Conservation (phyloP, 2,888 invertebrate genomes). For the Phengaris alcon region DNA sequence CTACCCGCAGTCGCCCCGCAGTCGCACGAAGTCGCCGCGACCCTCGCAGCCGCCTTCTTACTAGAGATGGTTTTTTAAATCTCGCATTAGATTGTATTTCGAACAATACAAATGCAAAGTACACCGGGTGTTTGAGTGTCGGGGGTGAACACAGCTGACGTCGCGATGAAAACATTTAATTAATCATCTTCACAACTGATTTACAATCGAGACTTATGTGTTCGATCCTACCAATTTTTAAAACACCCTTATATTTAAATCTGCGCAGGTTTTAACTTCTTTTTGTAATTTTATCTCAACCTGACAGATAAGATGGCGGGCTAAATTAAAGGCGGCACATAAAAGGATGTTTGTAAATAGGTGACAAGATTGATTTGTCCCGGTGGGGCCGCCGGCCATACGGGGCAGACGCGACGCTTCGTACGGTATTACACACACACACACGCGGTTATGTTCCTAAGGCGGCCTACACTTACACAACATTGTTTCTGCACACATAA, state of each 20-base stretch:
- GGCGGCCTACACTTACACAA: too few relatives aligned
- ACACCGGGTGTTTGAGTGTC: neutral
- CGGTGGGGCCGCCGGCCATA: too few relatives aligned
- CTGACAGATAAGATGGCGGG: too few relatives aligned
- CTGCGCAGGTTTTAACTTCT: too few relatives aligned
- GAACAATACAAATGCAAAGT: neutral
- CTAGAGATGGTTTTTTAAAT: neutral
- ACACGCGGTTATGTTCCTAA: too few relatives aligned
- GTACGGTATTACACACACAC: too few relatives aligned
- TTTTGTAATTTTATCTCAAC: too few relatives aligned
- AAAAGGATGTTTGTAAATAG: too few relatives aligned
- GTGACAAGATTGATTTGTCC: too few relatives aligned
- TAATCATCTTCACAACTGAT: neutral
- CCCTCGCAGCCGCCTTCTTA: slow-evolving; percentile 24
- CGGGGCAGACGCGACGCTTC: too few relatives aligned
- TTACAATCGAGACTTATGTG: neutral
- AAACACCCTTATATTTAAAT: neutral
- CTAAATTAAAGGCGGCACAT: too few relatives aligned
- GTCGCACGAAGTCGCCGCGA: neutral
- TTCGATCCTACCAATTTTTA: neutral
- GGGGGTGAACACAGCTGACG: neutral
- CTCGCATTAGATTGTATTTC: slow-evolving; percentile 12
- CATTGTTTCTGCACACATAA: too few relatives aligned
- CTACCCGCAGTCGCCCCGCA: slow-evolving; percentile 36
- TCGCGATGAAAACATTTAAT: neutral